Evolutionary conservation across 2,888 invertebrate genomes (phyloP), one percentile per base, ranked within the genome.

Genomic region (Tigriopus californicus): DNA sequence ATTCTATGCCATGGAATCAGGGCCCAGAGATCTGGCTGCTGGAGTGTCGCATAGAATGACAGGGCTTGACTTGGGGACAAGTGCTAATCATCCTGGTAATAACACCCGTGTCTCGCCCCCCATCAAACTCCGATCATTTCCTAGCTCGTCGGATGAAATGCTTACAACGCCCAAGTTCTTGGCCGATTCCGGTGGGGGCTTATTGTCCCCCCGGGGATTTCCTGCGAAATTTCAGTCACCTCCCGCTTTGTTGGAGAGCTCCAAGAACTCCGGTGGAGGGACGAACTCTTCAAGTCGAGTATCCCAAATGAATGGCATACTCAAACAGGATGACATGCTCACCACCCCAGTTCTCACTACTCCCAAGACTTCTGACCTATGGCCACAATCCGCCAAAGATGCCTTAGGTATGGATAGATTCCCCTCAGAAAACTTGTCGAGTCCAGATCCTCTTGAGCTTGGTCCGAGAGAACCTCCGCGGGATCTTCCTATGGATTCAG

Each of bases 301-400:
- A 8, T 33, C 33, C 8, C 33, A 33, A 33, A 8, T 33, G 33
- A 33, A 33, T 33, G 33, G 33, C 3, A 33, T 33, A 33, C 33
- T 33, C 33, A 33, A 33, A 8, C 33, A 33, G 8, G 52, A 52
- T 18, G 54, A 54, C 41, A 54, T 54, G 54, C 41, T 54, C 11
- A 54, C 54, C 18, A 54, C 54, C n/a, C 54, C 54, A 8, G 54
- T 54, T n/a, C 15, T 54, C n/a, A 54, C 54, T 15, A 54, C 54
- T 18, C 54, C 54, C 41, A 54, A 54, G 41, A 33, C 52, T 6
- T 24, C 41, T 6, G 54, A 54, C 33, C 15, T 24, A 15, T 51
- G 52, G 52, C 15, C 41, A 12, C 18, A 15, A 33, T 33, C 33
- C 8, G 33, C 33, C 33, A 33, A 33, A 33, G 33, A 33, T 33